phyloP scores from a whole-genome alignment of 2,113 vertebrate genomes.

The Neofelis nebulosa region DNA sequence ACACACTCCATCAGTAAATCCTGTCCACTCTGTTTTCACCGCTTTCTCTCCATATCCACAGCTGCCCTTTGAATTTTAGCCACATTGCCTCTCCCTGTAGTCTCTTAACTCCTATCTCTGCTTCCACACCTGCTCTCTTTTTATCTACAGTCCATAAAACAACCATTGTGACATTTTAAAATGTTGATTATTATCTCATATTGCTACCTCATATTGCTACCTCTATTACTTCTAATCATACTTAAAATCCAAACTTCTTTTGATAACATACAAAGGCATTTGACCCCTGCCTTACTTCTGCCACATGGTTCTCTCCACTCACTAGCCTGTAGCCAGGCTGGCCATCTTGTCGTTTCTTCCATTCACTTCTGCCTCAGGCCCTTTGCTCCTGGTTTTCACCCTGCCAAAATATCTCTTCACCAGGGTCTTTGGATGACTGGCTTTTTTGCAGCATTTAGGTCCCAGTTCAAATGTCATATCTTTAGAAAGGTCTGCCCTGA shows the following conservation, averaged over 20 bases:
- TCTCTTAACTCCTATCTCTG: background rate
- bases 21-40: background rate
- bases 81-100: background rate
- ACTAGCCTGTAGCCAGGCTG: background rate
- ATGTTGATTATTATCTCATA: background rate
- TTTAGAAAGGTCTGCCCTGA: background rate
- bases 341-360: background rate
- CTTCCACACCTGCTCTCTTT: background rate
- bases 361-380: background rate
- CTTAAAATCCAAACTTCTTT: background rate
- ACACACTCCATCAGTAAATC: background rate
- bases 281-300: background rate
- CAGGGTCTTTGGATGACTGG: background rate
- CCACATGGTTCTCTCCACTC: rapidly evolving
- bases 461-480: background rate
- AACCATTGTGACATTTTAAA: background rate
- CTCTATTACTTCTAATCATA: background rate
- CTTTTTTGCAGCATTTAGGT: background rate
- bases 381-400: background rate
- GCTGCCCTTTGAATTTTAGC: background rate
- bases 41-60: background rate
- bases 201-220: background rate
- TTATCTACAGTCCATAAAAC: background rate
- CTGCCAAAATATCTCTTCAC: background rate
- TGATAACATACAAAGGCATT: background rate